A percentile compares a stretch with the other conserved stretches of the same genome.
phyloP scores from a whole-genome alignment of 1,140 invertebrate species.

The Sitobion miscanthi region DNA sequence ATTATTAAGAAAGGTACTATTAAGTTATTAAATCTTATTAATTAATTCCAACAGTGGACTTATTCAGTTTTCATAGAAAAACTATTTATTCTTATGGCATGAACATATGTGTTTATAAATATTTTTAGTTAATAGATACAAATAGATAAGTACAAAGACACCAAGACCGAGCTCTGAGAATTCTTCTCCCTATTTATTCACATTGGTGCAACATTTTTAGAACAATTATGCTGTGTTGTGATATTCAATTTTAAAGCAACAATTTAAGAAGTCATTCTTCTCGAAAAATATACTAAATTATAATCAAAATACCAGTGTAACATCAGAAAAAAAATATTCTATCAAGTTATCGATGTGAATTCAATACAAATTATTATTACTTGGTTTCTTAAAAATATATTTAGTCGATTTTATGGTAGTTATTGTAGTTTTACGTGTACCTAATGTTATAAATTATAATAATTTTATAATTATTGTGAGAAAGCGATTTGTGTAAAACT shows the following conservation, averaged over 20 bases:
- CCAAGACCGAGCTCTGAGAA: neutral
- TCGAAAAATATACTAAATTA: neutral
- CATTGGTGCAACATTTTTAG: neutral
- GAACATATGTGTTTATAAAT: neutral
- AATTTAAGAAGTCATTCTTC: neutral
- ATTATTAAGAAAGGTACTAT: neutral
- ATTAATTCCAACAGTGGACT: neutral
- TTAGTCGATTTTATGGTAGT: neutral
- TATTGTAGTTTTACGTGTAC: neutral
- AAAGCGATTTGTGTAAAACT: neutral
- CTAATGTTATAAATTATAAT: neutral
- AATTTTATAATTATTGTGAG: neutral
- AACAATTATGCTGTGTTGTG: neutral
- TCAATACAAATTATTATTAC: neutral
- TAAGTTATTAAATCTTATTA: neutral
- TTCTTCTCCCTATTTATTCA: neutral
- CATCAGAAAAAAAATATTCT: neutral
- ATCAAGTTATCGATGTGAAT: neutral
- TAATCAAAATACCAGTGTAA: neutral
- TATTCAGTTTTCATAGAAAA: neutral
- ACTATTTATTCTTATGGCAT: neutral
- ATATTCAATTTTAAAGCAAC: neutral
- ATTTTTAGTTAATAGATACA: neutral
- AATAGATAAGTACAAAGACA: neutral
- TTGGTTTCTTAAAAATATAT: neutral